Percentiles rank a stretch among this genome's conserved stretches.
Evolutionary conservation across 2,113 vertebrate genomes (phyloP).

Genomic region (Oreochromis aureus): DNA sequence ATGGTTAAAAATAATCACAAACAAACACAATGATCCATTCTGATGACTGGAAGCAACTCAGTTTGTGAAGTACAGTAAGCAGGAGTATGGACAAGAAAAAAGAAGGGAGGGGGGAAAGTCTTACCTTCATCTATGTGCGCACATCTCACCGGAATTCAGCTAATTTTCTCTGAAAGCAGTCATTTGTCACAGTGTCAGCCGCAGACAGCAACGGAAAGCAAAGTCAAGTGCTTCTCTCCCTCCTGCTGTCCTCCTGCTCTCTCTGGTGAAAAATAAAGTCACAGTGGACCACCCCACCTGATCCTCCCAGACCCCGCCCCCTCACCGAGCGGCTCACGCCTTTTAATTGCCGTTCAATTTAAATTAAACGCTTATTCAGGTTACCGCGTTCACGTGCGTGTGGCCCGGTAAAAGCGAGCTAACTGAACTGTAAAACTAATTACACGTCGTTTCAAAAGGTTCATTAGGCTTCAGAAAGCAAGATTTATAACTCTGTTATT

Average conservation of each 20-base stretch:
- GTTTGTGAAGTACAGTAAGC: not conserved
- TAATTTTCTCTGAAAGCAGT: not conserved
- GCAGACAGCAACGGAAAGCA: not conserved
- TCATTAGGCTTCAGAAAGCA: not conserved
- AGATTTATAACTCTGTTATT: not conserved
- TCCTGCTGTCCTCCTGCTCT: conserved; percentile 11
- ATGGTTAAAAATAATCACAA: not conserved
- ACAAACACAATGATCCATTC: not conserved
- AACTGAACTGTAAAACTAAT: not conserved
- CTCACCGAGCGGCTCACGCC: not conserved
- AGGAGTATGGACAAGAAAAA: not conserved
- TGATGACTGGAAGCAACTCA: not conserved
- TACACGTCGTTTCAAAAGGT: not conserved
- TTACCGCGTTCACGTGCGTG: not conserved
- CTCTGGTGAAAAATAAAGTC: conserved; percentile 18
- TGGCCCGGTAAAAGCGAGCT: not conserved
- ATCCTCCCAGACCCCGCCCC: conserved; percentile 33
- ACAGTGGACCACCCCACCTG: conserved; percentile 30
- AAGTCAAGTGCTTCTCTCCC: not conserved
- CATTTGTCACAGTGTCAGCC: not conserved
- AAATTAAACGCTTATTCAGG: not conserved
- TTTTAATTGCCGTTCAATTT: not conserved
- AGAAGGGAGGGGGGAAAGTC: not conserved
- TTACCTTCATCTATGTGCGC: conserved; percentile 27
- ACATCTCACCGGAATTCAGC: not conserved